phyloP scores from a whole-genome alignment of 64 coral and sea anemone genomes.

The Catalaphyllia jardinei region DNA sequence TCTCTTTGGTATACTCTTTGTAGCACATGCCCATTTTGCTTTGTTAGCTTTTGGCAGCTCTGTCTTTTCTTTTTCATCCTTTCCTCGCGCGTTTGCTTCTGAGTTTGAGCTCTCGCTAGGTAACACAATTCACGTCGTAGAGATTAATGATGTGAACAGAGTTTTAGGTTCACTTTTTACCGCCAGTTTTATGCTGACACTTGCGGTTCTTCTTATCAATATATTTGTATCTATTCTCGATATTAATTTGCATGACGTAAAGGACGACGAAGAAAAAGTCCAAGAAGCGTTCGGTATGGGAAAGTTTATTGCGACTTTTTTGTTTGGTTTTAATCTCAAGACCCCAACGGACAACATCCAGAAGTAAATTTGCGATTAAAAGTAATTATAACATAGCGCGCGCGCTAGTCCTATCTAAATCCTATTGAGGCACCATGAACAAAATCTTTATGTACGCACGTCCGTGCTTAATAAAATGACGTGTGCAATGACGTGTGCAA shows the following conservation, averaged over 20 bases:
- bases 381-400: no score
- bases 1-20: constrained; percentile 9
- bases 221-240: constrained; percentile 30
- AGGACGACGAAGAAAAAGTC: neutral
- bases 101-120: constrained; percentile 13
- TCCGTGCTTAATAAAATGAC: no score
- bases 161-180: constrained; percentile 8
- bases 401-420: no score
- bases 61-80: constrained; percentile 8
- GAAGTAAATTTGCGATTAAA: no score
- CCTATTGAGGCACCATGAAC: no score
- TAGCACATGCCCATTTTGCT: constrained; percentile 20
- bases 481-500: no score
- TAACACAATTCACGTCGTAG: neutral
- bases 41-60: neutral
- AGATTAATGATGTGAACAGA: neutral
- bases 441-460: no score
- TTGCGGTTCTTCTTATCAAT: constrained; percentile 37
- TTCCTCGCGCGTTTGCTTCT: neutral
- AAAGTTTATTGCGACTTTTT: neutral
- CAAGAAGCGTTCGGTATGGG: neutral
- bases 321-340: no score
- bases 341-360: no score
- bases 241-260: constrained; percentile 18
- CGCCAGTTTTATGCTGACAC: constrained; percentile 3